A percentile compares a stretch with the other conserved stretches of the same genome.
These are phyloP conservation scores for Onychorhynchus coronatus DNA, from an alignment of 2,113 vertebrate genomes.

Conservation along the genomic window DNA sequence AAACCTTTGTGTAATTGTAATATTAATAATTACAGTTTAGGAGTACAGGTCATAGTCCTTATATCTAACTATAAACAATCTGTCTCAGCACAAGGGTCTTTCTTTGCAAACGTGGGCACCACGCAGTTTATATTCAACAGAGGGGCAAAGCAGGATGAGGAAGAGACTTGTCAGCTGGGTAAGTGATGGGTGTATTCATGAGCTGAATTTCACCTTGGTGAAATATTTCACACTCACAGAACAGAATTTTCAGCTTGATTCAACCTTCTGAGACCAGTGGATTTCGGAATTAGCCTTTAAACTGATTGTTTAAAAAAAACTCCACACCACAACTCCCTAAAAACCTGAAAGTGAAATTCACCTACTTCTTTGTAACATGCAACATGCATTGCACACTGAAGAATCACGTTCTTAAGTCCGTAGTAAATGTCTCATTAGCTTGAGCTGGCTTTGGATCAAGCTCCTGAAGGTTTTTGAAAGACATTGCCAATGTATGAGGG, in stretches of 20 bases:
- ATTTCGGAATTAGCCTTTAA: not conserved
- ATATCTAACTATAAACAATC: not conserved
- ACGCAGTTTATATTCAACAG: not conserved
- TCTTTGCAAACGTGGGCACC: not conserved
- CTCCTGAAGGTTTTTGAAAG: not conserved
- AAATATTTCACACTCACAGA: not conserved
- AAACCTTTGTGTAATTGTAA: not conserved
- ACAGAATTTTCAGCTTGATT: not conserved
- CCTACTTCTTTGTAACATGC: not conserved
- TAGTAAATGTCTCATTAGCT: not conserved
- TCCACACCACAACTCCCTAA: not conserved
- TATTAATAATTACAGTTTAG: not conserved
- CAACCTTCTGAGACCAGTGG: not conserved
- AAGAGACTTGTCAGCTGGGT: not conserved
- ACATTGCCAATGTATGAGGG: not conserved
- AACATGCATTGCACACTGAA: not conserved
- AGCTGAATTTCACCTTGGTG: not conserved
- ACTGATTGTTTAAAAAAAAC: not conserved
- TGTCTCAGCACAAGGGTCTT: not conserved
- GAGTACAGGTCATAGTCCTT: not conserved
- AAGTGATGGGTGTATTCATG: not conserved
- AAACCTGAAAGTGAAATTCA: not conserved
- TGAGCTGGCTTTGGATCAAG: not conserved
- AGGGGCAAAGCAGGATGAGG: not conserved
- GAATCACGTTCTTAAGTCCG: not conserved